phyloP scores from a whole-genome alignment of 2,888 invertebrate genomes.

The Limnephilus marmoratus region DNA sequence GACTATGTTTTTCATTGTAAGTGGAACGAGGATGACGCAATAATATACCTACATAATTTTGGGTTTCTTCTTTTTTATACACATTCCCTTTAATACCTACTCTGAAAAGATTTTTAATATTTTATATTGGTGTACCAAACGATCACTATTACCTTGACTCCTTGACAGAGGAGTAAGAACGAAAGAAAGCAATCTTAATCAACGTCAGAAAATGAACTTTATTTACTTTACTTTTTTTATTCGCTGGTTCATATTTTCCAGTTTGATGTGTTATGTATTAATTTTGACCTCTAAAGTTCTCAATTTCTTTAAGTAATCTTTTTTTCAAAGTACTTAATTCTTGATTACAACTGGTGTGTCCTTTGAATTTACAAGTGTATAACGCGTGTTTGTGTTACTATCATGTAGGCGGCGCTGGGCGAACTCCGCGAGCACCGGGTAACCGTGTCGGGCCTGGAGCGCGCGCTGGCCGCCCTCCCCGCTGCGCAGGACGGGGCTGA shows the following conservation, averaged over 20 bases:
- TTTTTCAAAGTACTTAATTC: neutral
- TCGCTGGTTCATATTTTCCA: neutral
- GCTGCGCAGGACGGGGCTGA: slow-evolving; percentile 82
- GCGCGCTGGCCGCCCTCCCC: slow-evolving; percentile 79
- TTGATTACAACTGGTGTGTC: neutral
- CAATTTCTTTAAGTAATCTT: neutral
- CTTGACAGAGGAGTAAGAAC: neutral
- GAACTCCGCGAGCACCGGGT: slow-evolving; percentile 84
- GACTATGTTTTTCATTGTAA: too few species aligned
- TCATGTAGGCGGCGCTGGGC: slow-evolving; percentile 81
- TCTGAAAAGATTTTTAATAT: too few species aligned
- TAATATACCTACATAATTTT: neutral
- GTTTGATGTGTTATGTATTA: neutral
- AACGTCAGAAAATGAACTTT: neutral
- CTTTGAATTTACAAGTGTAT: neutral
- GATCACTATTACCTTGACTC: neutral
- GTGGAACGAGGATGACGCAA: neutral
- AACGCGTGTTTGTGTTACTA: slow-evolving; percentile 29
- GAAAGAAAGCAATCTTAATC: neutral
- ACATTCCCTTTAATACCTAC: neutral
- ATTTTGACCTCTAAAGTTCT: neutral
- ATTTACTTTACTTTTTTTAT: neutral
- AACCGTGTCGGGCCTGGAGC: slow-evolving; percentile 81
- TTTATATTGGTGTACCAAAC: neutral
- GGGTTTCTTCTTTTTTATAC: neutral